Base-by-base conservation (phyloP, 2,113 vertebrate genomes). In the Oncorhynchus clarkii region DNA sequence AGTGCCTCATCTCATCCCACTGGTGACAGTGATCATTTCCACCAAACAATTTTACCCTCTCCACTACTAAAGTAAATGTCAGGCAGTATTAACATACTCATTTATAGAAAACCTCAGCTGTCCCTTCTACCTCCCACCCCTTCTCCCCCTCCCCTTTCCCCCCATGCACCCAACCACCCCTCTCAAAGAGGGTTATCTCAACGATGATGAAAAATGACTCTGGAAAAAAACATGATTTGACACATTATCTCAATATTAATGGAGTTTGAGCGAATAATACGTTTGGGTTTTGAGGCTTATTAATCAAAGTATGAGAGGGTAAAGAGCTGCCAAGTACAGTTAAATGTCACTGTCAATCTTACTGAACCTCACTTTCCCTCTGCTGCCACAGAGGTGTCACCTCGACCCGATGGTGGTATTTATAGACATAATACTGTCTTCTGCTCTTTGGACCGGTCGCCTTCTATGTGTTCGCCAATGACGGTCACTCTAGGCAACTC, bases 161-260 rank as follows among this genome's bases (percentile, higher is more conserved):
- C 70, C 75, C 0, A 1, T 39, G 70, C 84, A 74, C 80, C 86
- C 81, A 54, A 75, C 78, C 84, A 73, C 76, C 82, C 76, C 78
- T 78, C 88, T 91, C 86, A 89, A 89, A 66, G 51, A 80, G 78
- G 89, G 86, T 90, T 91, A 92, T 91, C 84, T 3, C 73, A 64
- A 78, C 78, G 67, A 85, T 93, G 88, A 92, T 91, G 88, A 92
- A 90, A 92, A 91, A 91, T 88, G 89, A 90, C 86, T 88, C 73
- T 70, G 39, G 12, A 48, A 82, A 85, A 83, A 85, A 89, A 88
- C 72, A 75, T 54, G 74, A 84, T 82, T 79, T 89, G 89, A 91
- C 90, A 90, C 87, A 89, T 91, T 91, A 88, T 91, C 90, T 88
- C 84, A 45, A 81, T 80, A 91, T 88, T 90, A 90, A 84, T 79